Evolutionary conservation across 2,888 invertebrate genomes (phyloP).

Genomic region (Zaprionus obscuricornis): DNA sequence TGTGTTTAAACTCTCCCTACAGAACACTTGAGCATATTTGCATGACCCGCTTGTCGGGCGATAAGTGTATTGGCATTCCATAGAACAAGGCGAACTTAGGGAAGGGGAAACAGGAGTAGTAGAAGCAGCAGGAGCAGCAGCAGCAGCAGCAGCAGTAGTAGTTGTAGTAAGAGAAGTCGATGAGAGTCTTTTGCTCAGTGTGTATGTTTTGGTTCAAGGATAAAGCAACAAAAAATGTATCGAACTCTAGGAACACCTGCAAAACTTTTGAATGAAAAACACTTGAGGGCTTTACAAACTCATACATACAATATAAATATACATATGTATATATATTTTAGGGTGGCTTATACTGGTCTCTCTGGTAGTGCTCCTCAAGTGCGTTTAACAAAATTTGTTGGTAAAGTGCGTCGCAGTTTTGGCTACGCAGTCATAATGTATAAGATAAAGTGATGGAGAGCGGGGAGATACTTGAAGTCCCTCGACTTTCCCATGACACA

Average conservation of each 20-base stretch:
- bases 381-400: conserved; percentile 52
- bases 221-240: conserved; percentile 55
- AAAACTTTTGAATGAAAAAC: conserved; percentile 68
- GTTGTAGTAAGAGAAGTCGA: too few relatives aligned
- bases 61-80: conserved; percentile 73
- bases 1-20: conserved; percentile 65
- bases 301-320: conserved; percentile 9
- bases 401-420: conserved; percentile 64
- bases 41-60: conserved; percentile 67
- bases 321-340: conserved; percentile 31
- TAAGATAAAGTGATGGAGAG: neutral
- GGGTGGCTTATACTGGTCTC: conserved; percentile 56
- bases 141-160: neutral
- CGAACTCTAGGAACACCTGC: conserved; percentile 68
- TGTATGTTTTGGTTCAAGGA: conserved; percentile 56
- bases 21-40: conserved; percentile 73
- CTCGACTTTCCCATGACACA: conserved; percentile 62
- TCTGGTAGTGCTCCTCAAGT: conserved; percentile 42
- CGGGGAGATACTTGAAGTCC: conserved; percentile 9
- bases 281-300: conserved; percentile 63
- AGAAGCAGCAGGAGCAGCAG: conserved; percentile 17
- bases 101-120: conserved; percentile 30
- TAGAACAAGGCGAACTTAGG: conserved; percentile 44
- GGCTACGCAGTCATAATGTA: neutral
- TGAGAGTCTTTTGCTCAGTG: conserved; percentile 11